These are phyloP conservation scores for Mythimna albipuncta DNA, from an alignment of 2,888 invertebrate genomes.

Conservation along the genomic window DNA sequence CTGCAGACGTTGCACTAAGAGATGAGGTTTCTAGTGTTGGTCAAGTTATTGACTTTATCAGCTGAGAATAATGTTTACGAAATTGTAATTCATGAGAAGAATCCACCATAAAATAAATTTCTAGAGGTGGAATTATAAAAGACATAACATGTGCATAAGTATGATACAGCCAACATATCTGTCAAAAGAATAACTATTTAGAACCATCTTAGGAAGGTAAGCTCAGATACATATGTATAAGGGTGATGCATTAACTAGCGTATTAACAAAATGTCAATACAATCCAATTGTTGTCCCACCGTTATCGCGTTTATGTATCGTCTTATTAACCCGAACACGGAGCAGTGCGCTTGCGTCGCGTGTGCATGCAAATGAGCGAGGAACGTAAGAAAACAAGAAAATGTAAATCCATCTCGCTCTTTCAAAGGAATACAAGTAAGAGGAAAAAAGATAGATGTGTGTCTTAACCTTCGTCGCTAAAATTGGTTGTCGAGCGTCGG, in stretches of 20 bases:
- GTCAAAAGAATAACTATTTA: not conserved
- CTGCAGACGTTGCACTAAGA: not conserved
- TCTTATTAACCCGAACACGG: slow-evolving; percentile 77
- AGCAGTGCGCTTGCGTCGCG: slow-evolving; percentile 67
- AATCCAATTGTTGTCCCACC: slow-evolving; percentile 68
- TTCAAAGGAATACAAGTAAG: slow-evolving; percentile 25
- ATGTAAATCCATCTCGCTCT: slow-evolving; percentile 63
- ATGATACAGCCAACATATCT: slow-evolving; percentile 11
- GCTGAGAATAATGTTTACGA: slow-evolving; percentile 11
- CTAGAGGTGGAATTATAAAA: not conserved
- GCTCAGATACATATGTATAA: slow-evolving; percentile 23
- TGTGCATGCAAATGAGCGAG: slow-evolving; percentile 76
- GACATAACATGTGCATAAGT: not conserved
- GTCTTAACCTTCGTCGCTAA: slow-evolving; percentile 33
- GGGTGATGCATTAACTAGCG: slow-evolving; percentile 52
- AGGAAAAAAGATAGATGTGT: slow-evolving; percentile 56
- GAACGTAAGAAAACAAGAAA: slow-evolving; percentile 58
- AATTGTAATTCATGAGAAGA: not conserved
- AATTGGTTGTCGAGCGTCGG: slow-evolving; percentile 50
- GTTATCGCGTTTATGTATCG: slow-evolving; percentile 77
- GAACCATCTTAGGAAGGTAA: slow-evolving; percentile 3
- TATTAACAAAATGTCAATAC: slow-evolving; percentile 68
- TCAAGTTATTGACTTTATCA: slow-evolving; percentile 11
- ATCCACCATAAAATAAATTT: not conserved
- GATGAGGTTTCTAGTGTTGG: slow-evolving; percentile 16